A percentile compares a stretch with the other conserved stretches of the same genome.
phyloP scores from a whole-genome alignment of 30 jellyfish, hydroid and myxozoan genomes.

The Aurelia aurita region DNA sequence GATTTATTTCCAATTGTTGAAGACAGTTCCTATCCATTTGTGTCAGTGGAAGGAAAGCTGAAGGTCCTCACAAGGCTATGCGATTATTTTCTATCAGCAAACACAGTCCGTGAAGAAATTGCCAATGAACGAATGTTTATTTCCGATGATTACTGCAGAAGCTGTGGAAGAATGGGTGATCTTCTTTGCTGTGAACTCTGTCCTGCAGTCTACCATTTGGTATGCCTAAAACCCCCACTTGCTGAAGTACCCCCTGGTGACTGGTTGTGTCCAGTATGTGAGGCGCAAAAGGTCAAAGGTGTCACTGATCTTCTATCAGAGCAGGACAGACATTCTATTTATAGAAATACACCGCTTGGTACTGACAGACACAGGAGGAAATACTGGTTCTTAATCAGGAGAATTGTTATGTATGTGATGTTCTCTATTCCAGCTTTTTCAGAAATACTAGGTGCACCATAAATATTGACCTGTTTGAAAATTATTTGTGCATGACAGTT shows the following conservation, averaged over 20 bases:
- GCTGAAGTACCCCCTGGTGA: slow-evolving; percentile 93
- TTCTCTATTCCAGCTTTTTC: too few species aligned
- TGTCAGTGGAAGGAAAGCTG: slow-evolving; percentile 71
- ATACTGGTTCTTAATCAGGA: slow-evolving; percentile 87
- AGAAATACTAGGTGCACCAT: too few species aligned
- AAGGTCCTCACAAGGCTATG: slow-evolving; percentile 71
- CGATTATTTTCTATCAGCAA: slow-evolving; percentile 70
- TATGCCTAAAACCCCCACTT: slow-evolving; percentile 94
- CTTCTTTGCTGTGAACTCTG: slow-evolving; percentile 94
- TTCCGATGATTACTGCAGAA: slow-evolving; percentile 95
- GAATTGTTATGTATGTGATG: slow-evolving; percentile 84
- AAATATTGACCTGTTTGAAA: too few species aligned
- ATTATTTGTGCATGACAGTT: too few species aligned
- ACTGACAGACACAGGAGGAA: slow-evolving; percentile 89
- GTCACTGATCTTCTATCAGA: slow-evolving; percentile 89
- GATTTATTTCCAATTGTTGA: slow-evolving; percentile 77
- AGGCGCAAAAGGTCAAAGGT: slow-evolving; percentile 87
- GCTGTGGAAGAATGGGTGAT: slow-evolving; percentile 98
- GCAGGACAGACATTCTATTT: slow-evolving; percentile 78
- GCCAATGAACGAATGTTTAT: slow-evolving; percentile 93
- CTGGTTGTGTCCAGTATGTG: slow-evolving; percentile 98
- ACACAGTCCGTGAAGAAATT: slow-evolving; percentile 86
- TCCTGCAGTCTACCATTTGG: slow-evolving; percentile 96
- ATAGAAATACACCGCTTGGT: slow-evolving; percentile 92
- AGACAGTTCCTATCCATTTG: slow-evolving; percentile 84